Evolutionary conservation across 2,888 invertebrate species (phyloP).

Genomic region (Clitarchus hookeri): DNA sequence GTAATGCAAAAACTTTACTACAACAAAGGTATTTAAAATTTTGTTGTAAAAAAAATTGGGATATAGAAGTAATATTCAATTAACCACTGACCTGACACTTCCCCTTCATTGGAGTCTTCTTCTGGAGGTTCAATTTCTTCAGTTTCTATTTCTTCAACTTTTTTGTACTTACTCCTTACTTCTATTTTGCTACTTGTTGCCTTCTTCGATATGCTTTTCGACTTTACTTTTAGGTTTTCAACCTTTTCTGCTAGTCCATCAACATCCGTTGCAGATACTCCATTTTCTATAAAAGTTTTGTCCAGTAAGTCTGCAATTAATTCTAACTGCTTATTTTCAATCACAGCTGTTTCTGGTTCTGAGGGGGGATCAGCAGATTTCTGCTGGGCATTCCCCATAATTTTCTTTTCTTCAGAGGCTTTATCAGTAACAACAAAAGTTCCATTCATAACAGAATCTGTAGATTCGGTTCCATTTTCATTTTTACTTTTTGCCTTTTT

Average conservation of each 20-base stretch:
- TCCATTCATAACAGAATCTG: constrained; percentile 52
- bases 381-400: neutral
- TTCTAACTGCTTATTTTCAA: constrained; percentile 34
- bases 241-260: constrained; percentile 45
- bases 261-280: constrained; percentile 47
- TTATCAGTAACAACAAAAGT: constrained; percentile 46
- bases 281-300: constrained; percentile 27
- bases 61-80: no score
- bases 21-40: no score
- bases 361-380: neutral
- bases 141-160: constrained; percentile 42
- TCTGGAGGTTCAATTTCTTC: constrained; percentile 46
- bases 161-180: constrained; percentile 42
- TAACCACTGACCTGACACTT: neutral
- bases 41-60: no score
- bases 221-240: constrained; percentile 45
- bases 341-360: neutral
- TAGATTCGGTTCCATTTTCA: constrained; percentile 47
- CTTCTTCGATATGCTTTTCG: constrained; percentile 37
- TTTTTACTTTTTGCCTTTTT: constrained; percentile 54
- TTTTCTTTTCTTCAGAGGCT: neutral
- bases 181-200: constrained; percentile 31
- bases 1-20: no score
- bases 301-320: constrained; percentile 28
- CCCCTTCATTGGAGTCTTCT: neutral